These are phyloP conservation scores for Manduca sexta DNA, from an alignment of 1,140 invertebrate species.

Conservation along the genomic window DNA sequence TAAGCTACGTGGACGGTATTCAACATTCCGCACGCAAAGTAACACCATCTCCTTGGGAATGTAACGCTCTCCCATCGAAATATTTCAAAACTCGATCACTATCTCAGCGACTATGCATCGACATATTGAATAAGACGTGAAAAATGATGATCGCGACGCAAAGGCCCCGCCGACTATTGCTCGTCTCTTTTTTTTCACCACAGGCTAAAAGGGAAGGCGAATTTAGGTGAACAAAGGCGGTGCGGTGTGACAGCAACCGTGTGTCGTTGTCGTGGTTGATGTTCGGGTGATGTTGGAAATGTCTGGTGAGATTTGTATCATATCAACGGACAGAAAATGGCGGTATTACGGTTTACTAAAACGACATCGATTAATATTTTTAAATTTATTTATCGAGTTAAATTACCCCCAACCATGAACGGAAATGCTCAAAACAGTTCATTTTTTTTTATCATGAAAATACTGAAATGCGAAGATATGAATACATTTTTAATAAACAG, in stretches of 20 bases:
- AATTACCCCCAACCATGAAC: too few relatives aligned
- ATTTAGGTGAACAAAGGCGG: slow-evolving; percentile 63
- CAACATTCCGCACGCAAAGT: slow-evolving; percentile 67
- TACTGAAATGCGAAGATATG: too few relatives aligned
- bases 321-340: too few relatives aligned
- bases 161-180: slow-evolving; percentile 58
- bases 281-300: too few relatives aligned
- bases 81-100: slow-evolving; percentile 69
- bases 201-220: slow-evolving; percentile 51
- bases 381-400: too few relatives aligned
- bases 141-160: slow-evolving; percentile 64
- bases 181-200: slow-evolving; percentile 39
- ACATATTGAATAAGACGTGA: slow-evolving; percentile 71
- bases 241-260: slow-evolving; percentile 55
- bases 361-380: too few relatives aligned
- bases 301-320: too few relatives aligned
- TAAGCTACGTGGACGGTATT: slow-evolving; percentile 31
- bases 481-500: too few relatives aligned
- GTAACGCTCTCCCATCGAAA: slow-evolving; percentile 62
- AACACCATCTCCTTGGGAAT: slow-evolving; percentile 72
- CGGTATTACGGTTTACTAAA: too few relatives aligned
- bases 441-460: too few relatives aligned
- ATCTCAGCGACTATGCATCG: slow-evolving; percentile 62
- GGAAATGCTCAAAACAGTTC: too few relatives aligned
- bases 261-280: slow-evolving; percentile 19